Evolutionary conservation across 92 coral and sea anemone species (phyloP), one percentile per base, ranked within the genome.

Genomic region (Bergia sp.): DNA sequence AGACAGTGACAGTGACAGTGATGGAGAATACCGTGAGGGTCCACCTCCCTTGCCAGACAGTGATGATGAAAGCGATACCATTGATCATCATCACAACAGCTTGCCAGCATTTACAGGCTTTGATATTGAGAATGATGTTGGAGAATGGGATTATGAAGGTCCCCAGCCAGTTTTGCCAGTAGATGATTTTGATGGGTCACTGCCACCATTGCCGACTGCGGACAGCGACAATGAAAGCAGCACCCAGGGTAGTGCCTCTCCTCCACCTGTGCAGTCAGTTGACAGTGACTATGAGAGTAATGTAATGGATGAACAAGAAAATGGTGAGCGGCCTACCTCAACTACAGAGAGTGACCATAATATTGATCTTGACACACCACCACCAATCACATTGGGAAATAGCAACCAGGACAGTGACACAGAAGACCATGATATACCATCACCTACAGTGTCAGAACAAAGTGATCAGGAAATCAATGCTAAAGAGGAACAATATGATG

Each of bases 21-120:
- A 90, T 39, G 67, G 65, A 9, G 93, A 93, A 16, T 73, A 79
- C 40, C 87, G 86, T 4, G 93, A 93, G 75, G 96, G 94, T 23
- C 96, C 96, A 0, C 98, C 98, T 16, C 98, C 98, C 18, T 85
- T 93, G 49, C 90, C 90, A 8, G 92, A 91, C 43, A 92, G 94
- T 79, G 96, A 94, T 21, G 94, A 89, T 37, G 95, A 92, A 77
- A 92, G 93, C 85, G 93, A 93, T 78, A 39, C 78, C 1, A 58
- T 87, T 5, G 86, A 89, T 36, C 88, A 91, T 57, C 90, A 89
- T 39, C 92, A 89, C 83, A 71, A 84, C 39, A 71, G 55, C 29
- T 45, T 69, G 29, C 87, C 87, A 67, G 43, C 44, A 23, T 69
- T 84, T 50, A n/a, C 87, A 44, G 87, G 78, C 5, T 36, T 84